phyloP scores from a whole-genome alignment of 2,888 invertebrate species.

The Acleris emargana region DNA sequence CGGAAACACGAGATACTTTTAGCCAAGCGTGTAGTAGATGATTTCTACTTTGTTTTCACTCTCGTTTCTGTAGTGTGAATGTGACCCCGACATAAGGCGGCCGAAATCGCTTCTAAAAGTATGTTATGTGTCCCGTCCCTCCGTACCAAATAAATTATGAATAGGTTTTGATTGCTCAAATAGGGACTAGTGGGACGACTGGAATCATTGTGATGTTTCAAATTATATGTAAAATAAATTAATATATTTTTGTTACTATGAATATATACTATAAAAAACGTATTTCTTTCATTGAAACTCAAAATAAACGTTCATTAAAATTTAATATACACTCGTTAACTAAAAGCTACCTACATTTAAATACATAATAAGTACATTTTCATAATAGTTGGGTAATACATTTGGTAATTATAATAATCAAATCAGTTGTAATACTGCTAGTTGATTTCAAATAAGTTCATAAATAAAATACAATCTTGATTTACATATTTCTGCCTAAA shows the following conservation, averaged over 20 bases:
- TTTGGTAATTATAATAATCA: not conserved
- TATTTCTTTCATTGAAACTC: conserved; percentile 40
- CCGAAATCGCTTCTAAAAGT: no score
- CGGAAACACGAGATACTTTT: no score
- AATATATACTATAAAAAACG: conserved; percentile 54
- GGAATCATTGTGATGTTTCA: conserved; percentile 53
- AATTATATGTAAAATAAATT: conserved; percentile 32
- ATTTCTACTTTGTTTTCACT: no score
- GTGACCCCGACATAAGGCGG: no score
- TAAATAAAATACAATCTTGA: not conserved
- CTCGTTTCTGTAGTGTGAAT: no score
- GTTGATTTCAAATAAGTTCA: not conserved
- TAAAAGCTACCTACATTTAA: conserved; percentile 28
- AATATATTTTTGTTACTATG: conserved; percentile 71
- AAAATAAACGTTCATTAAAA: conserved; percentile 26
- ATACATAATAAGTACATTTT: conserved; percentile 4
- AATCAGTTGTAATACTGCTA: not conserved
- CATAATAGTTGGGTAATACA: not conserved
- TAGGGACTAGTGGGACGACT: conserved; percentile 60
- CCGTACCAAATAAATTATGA: conserved; percentile 48
- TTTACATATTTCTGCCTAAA: no score
- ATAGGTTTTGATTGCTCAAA: conserved; percentile 70
- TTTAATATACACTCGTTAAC: conserved; percentile 25
- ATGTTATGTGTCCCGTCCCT: not conserved
- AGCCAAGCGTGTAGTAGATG: no score